Conservation (phyloP, 2,888 invertebrate species). For the Callyntrura sp. region DNA sequence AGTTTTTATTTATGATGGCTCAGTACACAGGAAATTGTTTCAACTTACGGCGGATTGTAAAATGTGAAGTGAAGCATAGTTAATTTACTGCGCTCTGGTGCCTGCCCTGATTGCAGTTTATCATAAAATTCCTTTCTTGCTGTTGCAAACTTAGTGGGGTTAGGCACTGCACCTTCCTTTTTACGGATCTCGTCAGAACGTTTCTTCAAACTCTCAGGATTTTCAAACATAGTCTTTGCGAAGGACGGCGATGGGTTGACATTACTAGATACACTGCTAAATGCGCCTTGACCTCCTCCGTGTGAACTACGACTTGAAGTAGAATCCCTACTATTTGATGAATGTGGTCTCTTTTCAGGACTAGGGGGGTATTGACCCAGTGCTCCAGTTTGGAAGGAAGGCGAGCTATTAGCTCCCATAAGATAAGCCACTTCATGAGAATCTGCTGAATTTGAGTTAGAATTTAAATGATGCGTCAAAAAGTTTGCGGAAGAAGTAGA, state of each 20-base stretch:
- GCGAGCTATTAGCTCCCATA: constrained; percentile 28
- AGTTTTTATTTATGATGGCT: background rate
- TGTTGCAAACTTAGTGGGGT: constrained; percentile 49
- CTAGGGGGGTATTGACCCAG: constrained; percentile 28
- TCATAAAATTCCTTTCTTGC: constrained; percentile 81
- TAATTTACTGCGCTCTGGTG: constrained; percentile 86
- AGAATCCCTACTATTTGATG: constrained; percentile 34
- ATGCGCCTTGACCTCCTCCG: constrained; percentile 55
- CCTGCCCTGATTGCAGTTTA: constrained; percentile 80
- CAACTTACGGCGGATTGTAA: constrained; percentile 83
- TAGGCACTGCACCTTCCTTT: constrained; percentile 60
- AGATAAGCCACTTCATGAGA: constrained; percentile 71
- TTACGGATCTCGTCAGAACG: constrained; percentile 58
- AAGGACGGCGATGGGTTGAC: constrained; percentile 57
- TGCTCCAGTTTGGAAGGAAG: background rate
- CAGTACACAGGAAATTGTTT: background rate
- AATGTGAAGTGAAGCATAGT: constrained; percentile 88
- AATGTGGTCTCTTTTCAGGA: constrained; percentile 48
- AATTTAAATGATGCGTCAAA: constrained; percentile 70
- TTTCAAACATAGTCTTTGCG: constrained; percentile 61
- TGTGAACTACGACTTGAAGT: constrained; percentile 36
- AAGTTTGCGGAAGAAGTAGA: constrained; percentile 48
- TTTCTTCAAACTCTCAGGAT: constrained; percentile 58
- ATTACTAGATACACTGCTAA: constrained; percentile 57
- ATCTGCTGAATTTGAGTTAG: constrained; percentile 74